phyloP scores from a whole-genome alignment of 2,797 vertebrate species.

The Limnodromus scolopaceus region DNA sequence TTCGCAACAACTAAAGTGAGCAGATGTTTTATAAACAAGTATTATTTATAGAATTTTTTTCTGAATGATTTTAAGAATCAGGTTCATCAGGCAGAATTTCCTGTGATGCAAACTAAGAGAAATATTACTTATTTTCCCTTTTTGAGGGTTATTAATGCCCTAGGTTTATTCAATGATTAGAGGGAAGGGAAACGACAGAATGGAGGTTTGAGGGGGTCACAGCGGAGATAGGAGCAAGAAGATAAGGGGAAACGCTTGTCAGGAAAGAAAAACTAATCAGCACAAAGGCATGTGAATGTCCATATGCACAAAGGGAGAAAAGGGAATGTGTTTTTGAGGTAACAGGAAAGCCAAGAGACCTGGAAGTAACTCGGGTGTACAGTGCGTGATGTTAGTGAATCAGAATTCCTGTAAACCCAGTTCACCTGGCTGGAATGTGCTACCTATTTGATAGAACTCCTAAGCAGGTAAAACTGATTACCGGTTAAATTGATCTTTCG shows the following conservation, averaged over 20 bases:
- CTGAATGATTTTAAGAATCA: not conserved
- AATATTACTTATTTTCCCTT: not conserved
- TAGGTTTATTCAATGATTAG: not conserved
- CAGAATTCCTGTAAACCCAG: not conserved
- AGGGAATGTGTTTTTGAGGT: not conserved
- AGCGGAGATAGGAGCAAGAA: not conserved
- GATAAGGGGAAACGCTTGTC: fast-evolving
- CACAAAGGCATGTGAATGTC: not conserved
- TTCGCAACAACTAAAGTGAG: not conserved
- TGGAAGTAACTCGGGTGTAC: not conserved
- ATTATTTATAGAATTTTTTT: not conserved
- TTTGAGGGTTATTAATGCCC: not conserved
- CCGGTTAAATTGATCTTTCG: not conserved
- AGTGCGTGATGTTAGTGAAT: not conserved
- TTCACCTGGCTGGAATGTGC: not conserved
- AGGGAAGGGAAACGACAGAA: not conserved
- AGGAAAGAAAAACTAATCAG: not conserved
- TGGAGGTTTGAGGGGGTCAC: not conserved
- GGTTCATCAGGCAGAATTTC: not conserved
- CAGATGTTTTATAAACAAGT: not conserved
- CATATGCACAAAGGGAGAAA: not conserved
- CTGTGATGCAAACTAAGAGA: not conserved
- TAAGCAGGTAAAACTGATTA: not conserved
- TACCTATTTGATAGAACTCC: not conserved
- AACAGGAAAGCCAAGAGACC: not conserved